Evolutionary conservation across 2,113 vertebrate genomes (phyloP).

Genomic region (Gymnorhina tibicen): DNA sequence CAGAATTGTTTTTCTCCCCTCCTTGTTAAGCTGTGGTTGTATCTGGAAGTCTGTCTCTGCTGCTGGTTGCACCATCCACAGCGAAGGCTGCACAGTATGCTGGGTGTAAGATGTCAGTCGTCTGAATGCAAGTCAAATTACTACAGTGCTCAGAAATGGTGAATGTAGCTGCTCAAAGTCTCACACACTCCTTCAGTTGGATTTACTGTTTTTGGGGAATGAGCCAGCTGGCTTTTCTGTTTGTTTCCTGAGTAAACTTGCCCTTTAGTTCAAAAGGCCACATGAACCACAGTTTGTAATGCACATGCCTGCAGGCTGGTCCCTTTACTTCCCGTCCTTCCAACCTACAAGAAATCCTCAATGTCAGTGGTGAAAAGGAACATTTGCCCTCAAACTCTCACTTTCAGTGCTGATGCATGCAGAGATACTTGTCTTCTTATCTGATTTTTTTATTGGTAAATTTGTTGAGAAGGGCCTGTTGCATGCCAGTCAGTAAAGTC

Average conservation of each 20-base stretch:
- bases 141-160: not conserved
- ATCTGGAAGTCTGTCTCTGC: not conserved
- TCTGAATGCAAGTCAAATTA: not conserved
- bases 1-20: not conserved
- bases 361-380: not conserved
- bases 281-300: not conserved
- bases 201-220: not conserved
- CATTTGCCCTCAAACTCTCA: not conserved
- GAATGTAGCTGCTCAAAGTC: not conserved
- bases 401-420: not conserved
- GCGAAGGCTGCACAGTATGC: rapidly evolving
- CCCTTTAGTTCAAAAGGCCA: not conserved
- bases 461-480: not conserved
- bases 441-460: not conserved
- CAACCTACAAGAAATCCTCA: not conserved
- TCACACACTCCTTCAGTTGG: not conserved
- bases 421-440: not conserved
- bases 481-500: not conserved
- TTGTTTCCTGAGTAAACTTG: slow-evolving; percentile 11
- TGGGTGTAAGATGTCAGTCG: not conserved
- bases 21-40: not conserved
- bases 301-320: rapidly evolving
- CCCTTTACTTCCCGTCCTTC: not conserved
- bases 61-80: not conserved
- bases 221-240: not conserved